phyloP scores from a whole-genome alignment of 1,140 invertebrate species.

The Zaprionus ghesquierei region DNA sequence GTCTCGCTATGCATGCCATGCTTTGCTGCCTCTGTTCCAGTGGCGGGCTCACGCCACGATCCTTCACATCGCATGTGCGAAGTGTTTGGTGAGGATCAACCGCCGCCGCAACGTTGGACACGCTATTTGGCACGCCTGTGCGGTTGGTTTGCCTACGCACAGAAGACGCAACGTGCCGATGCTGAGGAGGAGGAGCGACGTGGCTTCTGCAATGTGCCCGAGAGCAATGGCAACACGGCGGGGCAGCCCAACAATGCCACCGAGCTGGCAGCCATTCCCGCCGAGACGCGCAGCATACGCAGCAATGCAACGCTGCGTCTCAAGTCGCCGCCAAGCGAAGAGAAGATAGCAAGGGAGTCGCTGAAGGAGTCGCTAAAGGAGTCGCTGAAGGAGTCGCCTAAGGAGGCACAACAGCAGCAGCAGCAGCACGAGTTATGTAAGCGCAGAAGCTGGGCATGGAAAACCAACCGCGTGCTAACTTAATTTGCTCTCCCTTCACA shows the following conservation, averaged over 20 bases:
- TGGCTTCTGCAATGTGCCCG: constrained; percentile 70
- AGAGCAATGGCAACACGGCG: constrained; percentile 6
- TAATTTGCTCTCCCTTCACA: constrained; percentile 22
- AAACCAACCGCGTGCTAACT: background rate
- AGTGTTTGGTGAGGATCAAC: constrained; percentile 71
- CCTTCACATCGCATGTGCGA: constrained; percentile 74
- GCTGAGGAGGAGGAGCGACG: constrained; percentile 67
- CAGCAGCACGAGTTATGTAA: constrained; percentile 46
- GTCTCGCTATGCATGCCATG: constrained; percentile 74
- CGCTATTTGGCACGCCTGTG: constrained; percentile 64
- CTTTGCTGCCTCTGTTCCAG: constrained; percentile 60
- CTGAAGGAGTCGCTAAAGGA: constrained; percentile 16
- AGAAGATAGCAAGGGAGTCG: background rate
- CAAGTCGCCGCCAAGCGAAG: background rate
- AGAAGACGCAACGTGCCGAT: constrained; percentile 38
- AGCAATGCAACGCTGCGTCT: constrained; percentile 30
- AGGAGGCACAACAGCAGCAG: constrained; percentile 24
- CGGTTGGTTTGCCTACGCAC: constrained; percentile 37
- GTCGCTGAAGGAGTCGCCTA: background rate
- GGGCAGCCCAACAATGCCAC: constrained; percentile 30
- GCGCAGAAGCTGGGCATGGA: background rate
- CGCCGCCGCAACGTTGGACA: constrained; percentile 55
- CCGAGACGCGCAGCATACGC: constrained; percentile 50
- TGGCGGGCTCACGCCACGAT: constrained; percentile 55
- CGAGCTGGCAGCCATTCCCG: constrained; percentile 56